Percentiles rank a stretch among this genome's conserved stretches.
Conservation (phyloP, 1,140 invertebrate genomes). For the Asobara japonica region DNA sequence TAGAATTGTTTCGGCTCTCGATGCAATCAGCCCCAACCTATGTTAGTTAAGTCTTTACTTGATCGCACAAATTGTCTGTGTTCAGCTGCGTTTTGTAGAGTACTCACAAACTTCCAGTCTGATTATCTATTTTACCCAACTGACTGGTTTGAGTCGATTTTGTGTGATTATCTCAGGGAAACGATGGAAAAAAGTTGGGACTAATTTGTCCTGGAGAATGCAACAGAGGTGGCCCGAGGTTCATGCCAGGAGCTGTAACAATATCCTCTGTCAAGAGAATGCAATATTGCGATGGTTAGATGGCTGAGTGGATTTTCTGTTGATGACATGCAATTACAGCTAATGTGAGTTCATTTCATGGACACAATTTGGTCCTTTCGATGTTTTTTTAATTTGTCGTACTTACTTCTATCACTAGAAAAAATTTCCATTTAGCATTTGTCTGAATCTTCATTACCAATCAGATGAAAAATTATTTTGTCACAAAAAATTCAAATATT, state of each 20-base stretch:
- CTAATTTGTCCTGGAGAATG: constrained; percentile 47
- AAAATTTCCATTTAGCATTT: no score
- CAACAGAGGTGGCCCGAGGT: constrained; percentile 46
- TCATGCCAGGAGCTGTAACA: constrained; percentile 40
- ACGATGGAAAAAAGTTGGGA: constrained; percentile 23
- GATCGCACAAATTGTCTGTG: not conserved
- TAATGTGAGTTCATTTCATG: no score
- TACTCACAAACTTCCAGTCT: not conserved
- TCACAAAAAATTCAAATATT: no score
- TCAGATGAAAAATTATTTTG: no score
- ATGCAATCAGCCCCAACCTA: no score
- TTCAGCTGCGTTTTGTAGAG: not conserved
- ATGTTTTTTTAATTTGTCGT: no score
- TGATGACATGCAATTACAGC: constrained; percentile 12
- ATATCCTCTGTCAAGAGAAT: constrained; percentile 29
- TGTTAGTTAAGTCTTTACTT: not conserved
- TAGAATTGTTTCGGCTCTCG: no score
- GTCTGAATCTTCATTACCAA: no score
- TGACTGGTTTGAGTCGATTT: not conserved
- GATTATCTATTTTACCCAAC: not conserved
- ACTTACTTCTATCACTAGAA: no score
- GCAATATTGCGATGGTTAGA: constrained; percentile 2
- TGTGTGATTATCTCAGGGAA: constrained; percentile 11
- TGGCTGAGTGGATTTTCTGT: not conserved
- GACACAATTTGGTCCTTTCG: no score